phyloP scores from a whole-genome alignment of 2,797 vertebrate genomes.

The Lophotriccus pileatus region DNA sequence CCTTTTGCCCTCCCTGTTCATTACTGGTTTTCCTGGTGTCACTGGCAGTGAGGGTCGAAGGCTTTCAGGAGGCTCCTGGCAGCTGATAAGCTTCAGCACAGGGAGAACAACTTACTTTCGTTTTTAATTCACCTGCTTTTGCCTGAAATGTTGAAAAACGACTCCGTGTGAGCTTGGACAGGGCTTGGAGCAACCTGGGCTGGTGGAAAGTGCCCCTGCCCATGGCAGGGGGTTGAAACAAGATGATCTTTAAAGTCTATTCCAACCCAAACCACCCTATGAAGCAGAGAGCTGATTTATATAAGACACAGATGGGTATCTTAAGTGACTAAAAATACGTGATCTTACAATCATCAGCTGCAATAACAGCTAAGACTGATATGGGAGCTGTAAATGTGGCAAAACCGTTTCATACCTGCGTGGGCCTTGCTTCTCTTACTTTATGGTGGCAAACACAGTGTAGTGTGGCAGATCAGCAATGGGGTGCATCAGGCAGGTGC shows the following conservation, averaged over 20 bases:
- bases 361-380: not conserved
- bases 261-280: not conserved
- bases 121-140: not conserved
- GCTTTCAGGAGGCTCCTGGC: not conserved
- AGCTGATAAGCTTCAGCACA: not conserved
- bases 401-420: accelerated
- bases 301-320: not conserved
- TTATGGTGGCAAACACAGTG: not conserved
- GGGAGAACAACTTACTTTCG: not conserved
- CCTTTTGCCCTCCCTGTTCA: not conserved
- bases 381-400: not conserved
- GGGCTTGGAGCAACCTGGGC: not conserved
- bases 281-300: not conserved
- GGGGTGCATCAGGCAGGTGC: not conserved
- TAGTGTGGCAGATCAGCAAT: not conserved
- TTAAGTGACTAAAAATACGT: not conserved
- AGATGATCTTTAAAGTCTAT: not conserved
- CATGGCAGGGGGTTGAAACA: not conserved
- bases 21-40: accelerated
- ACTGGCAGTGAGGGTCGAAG: not conserved
- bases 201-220: not conserved
- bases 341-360: not conserved
- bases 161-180: not conserved
- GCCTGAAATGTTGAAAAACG: not conserved
- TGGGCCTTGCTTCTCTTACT: not conserved